Evolutionary conservation across 2,888 invertebrate genomes (phyloP), one percentile per base, ranked within the genome.

Genomic region (Psococerastis gibbosa): DNA sequence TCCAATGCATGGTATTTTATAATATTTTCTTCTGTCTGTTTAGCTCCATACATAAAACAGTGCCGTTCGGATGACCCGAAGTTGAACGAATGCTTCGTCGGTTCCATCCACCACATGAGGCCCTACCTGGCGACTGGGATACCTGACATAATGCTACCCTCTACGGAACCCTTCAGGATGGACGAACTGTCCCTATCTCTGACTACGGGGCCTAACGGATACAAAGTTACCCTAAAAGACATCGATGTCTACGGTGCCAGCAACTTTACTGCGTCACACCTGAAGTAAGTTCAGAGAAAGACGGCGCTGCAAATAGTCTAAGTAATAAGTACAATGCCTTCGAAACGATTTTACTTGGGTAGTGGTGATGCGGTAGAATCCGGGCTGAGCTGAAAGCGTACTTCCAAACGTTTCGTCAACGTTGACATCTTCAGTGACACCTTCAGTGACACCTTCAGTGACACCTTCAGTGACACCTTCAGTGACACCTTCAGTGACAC

Each of bases 21-120:
- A n/a, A n/a, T n/a, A n/a, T 33, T 46, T 46, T 45, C 56, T 50
- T 47, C 63, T 64, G 32, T n/a, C n/a, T n/a, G n/a, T n/a, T n/a
- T 58, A 73, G 72, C 71, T 22, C 67, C 69, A 47, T 78, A 77
- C 54, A 69, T 78, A 41, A 75, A 74, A 53, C 76, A 74, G 57
- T 78, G 78, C 51, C 67, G 66, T 45, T 68, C 69, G 52, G 65
- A 66, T 46, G 74, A 76, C 56, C 73, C 75, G 1, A 57, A 71
- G 27, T 51, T 78, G 20, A 60, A 67, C 16, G 60, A 66, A 11
- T 66, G 66, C 49, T 52, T 65, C 46, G 59, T 62, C 34, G 52
- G 55, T 41, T 56, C 64, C 20, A 54, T 66, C 11, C 61, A 64
- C 46, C 64, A 65, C 48, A 52, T 66, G 17, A 56, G 58, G 48